These are phyloP conservation scores for Periophthalmus modestus DNA, from an alignment of 2,113 vertebrate species.

Conservation along the genomic window DNA sequence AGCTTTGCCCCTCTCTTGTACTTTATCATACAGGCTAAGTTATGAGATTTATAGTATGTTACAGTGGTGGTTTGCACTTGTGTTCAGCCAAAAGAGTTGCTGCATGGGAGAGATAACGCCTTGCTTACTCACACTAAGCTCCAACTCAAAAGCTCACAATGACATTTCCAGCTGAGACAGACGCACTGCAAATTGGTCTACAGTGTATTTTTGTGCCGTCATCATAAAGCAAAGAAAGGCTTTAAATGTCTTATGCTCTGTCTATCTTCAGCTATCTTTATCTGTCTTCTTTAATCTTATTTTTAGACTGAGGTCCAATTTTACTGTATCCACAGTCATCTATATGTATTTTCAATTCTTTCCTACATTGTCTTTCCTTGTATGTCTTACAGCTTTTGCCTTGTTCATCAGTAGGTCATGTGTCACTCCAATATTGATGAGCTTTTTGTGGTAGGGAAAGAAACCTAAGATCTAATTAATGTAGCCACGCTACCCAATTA, in stretches of 20 bases:
- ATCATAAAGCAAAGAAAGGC: conserved; percentile 30
- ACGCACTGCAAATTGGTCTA: conserved; percentile 41
- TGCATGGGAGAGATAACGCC: conserved; percentile 59
- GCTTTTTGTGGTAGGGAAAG: conserved; percentile 13
- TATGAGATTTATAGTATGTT: conserved; percentile 16
- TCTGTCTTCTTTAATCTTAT: conserved; percentile 40
- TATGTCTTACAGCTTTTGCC: background rate
- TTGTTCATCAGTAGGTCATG: conserved; percentile 9
- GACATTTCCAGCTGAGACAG: conserved; percentile 45
- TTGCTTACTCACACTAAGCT: conserved; percentile 57
- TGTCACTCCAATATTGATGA: conserved; percentile 52
- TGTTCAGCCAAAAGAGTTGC: conserved; percentile 57
- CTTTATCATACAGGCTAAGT: background rate
- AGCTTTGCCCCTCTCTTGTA: background rate
- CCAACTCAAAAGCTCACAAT: conserved; percentile 46
- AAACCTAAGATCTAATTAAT: conserved; percentile 43
- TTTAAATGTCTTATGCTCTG: conserved; percentile 34
- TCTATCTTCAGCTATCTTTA: conserved; percentile 32
- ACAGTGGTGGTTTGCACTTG: conserved; percentile 37
- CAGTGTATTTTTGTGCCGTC: conserved; percentile 55
- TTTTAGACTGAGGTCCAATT: conserved; percentile 42
- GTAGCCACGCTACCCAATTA: conserved; percentile 9
- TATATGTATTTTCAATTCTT: conserved; percentile 13
- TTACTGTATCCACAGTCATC: conserved; percentile 22
- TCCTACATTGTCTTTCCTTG: background rate